Conservation (phyloP, 2,113 vertebrate species). For the Tonatia bakeri region DNA sequence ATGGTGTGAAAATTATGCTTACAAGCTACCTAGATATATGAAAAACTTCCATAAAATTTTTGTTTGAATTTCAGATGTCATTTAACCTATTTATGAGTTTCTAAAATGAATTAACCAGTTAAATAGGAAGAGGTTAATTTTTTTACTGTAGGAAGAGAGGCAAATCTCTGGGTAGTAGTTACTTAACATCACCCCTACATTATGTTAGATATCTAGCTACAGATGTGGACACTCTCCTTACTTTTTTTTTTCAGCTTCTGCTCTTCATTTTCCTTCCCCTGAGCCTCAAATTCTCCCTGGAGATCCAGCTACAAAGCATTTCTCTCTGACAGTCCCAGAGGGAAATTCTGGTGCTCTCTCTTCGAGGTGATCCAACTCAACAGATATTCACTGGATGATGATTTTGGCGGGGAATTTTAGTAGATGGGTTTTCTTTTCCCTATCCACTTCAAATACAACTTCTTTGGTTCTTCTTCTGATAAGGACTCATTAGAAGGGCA, state of each 20-base stretch:
- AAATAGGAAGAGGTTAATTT: neutral
- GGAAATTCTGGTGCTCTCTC: neutral
- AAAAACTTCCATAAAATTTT: constrained; percentile 17
- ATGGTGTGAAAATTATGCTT: neutral
- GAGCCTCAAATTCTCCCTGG: neutral
- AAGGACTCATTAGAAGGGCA: neutral
- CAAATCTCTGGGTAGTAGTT: neutral
- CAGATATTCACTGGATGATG: neutral
- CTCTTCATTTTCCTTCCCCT: neutral
- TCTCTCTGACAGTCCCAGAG: neutral
- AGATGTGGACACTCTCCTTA: neutral
- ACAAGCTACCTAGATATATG: neutral
- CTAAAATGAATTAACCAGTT: neutral
- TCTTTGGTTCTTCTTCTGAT: neutral
- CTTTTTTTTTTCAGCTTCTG: neutral
- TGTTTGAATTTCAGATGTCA: neutral
- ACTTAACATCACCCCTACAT: neutral
- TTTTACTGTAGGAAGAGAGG: neutral
- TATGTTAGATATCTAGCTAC: neutral
- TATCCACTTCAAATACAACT: neutral
- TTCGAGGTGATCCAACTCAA: neutral
- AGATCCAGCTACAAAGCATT: neutral
- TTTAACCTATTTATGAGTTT: neutral
- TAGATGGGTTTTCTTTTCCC: neutral
- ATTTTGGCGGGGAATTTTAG: neutral